These are phyloP conservation scores for Dasyprocta punctata DNA, from an alignment of 2,113 vertebrate species.

Conservation along the genomic window DNA sequence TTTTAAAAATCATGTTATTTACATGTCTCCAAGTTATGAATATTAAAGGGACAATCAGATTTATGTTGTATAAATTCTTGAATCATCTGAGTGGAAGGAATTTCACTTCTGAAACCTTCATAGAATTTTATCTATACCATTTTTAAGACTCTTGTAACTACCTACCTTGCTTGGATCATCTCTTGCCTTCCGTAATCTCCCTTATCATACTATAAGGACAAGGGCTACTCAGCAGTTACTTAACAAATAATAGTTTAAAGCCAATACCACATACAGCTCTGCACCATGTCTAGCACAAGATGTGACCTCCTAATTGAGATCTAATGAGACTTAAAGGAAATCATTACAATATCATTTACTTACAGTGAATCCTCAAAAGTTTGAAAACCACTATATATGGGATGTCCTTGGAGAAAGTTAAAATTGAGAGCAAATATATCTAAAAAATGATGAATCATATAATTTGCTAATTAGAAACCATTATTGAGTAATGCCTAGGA, in stretches of 20 bases:
- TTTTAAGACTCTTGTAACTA: neutral
- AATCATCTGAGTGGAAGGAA: neutral
- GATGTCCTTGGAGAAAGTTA: neutral
- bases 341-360: neutral
- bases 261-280: neutral
- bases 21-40: neutral
- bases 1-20: neutral
- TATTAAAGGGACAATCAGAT: neutral
- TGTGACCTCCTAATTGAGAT: neutral
- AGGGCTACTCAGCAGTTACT: neutral
- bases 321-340: neutral
- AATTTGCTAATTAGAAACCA: neutral
- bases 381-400: neutral
- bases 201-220: neutral
- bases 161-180: neutral
- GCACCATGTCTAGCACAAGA: neutral
- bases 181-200: neutral
- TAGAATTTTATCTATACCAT: neutral
- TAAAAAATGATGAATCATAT: constrained; percentile 36
- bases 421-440: neutral
- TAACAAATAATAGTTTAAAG: neutral
- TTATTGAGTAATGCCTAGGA: neutral
- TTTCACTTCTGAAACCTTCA: neutral
- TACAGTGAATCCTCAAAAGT: neutral
- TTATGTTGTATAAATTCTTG: neutral